Percentiles rank a stretch among this genome's conserved stretches.
Evolutionary conservation across 2,113 vertebrate genomes (phyloP).

Genomic region (Protomyctophum bolini): DNA sequence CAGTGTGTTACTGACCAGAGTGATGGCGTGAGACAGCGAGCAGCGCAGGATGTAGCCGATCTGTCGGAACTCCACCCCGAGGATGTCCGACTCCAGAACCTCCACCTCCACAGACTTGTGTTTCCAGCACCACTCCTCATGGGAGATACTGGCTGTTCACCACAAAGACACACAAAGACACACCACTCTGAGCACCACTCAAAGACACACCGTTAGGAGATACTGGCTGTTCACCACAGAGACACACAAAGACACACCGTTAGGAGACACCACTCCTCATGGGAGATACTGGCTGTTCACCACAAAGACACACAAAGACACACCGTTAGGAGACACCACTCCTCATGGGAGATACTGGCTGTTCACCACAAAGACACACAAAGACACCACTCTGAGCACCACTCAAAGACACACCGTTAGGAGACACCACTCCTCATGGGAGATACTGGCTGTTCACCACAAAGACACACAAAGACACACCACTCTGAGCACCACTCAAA

Average conservation of each 20-base stretch:
- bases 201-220: too few species aligned
- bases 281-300: constrained; percentile 67
- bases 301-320: too few species aligned
- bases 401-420: too few species aligned
- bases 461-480: too few species aligned
- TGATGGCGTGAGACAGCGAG: constrained; percentile 96
- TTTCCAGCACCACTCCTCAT: constrained; percentile 99
- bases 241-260: too few species aligned
- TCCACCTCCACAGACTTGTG: constrained; percentile 95
- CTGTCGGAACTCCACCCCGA: constrained; percentile 91
- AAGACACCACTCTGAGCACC: too few species aligned
- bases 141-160: constrained; percentile 86
- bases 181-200: too few species aligned
- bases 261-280: constrained; percentile 91
- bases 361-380: too few species aligned
- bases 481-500: too few species aligned
- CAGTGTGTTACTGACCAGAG: constrained; percentile 81
- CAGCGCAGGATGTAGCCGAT: constrained; percentile 98
- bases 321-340: constrained; percentile 83
- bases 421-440: constrained; percentile 93
- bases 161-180: too few species aligned
- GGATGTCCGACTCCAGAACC: constrained; percentile 86
- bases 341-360: constrained; percentile 83
- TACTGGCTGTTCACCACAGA: too few species aligned
- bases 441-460: constrained; percentile 2